These are phyloP conservation scores for Noctua janthe DNA, from an alignment of 2,888 invertebrate species.

Conservation along the genomic window DNA sequence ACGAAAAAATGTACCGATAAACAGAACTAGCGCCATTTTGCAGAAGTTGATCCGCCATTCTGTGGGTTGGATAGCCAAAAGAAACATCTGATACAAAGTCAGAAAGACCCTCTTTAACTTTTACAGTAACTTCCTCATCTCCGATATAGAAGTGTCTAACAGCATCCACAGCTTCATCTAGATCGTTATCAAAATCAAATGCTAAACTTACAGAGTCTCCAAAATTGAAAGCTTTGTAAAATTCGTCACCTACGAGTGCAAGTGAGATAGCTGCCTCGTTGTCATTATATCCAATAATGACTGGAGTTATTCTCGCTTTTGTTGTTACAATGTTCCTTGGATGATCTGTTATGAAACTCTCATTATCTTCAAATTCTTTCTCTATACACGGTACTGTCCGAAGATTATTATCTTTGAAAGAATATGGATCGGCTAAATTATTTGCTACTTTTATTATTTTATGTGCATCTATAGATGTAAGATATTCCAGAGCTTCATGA, in stretches of 20 bases:
- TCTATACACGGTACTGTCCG: slow-evolving; percentile 39
- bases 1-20: slow-evolving; percentile 51
- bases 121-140: slow-evolving; percentile 38
- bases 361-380: slow-evolving; percentile 40
- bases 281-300: slow-evolving; percentile 50
- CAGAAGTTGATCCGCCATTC: slow-evolving; percentile 25
- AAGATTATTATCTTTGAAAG: neutral
- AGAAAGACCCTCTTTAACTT: slow-evolving; percentile 12
- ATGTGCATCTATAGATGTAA: slow-evolving; percentile 38
- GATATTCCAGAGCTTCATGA: slow-evolving; percentile 39
- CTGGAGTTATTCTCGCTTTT: slow-evolving; percentile 29
- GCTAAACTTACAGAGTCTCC: neutral
- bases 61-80: slow-evolving; percentile 43
- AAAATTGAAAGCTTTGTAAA: slow-evolving; percentile 15
- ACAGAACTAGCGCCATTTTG: slow-evolving; percentile 31
- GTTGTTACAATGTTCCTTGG: slow-evolving; percentile 28
- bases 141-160: slow-evolving; percentile 50
- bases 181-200: slow-evolving; percentile 34
- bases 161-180: slow-evolving; percentile 20
- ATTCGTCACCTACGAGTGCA: neutral
- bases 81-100: slow-evolving; percentile 39
- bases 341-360: slow-evolving; percentile 48
- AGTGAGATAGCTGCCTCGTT: slow-evolving; percentile 28
- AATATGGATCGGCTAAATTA: slow-evolving; percentile 7
- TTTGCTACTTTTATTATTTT: slow-evolving; percentile 18